Percentiles rank a stretch among this genome's conserved stretches.
phyloP scores from a whole-genome alignment of 2,113 vertebrate genomes.

The Daphoenositta chrysoptera region DNA sequence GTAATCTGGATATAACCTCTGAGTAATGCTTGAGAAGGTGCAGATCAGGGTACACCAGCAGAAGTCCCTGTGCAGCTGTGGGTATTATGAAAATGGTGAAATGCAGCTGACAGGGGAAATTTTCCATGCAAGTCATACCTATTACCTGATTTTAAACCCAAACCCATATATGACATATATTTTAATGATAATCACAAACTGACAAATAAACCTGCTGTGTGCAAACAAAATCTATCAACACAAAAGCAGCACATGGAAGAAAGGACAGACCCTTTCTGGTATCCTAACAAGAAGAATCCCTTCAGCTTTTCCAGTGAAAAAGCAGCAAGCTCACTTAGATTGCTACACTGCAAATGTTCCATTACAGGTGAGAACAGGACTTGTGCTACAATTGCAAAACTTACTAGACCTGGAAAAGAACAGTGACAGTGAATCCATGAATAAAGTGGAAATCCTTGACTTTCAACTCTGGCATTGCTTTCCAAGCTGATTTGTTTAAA shows the following conservation, averaged over 20 bases:
- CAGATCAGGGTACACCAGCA: neutral
- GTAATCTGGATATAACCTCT: neutral
- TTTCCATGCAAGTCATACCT: neutral
- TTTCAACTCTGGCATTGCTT: neutral
- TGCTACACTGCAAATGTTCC: neutral
- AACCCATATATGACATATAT: accelerated
- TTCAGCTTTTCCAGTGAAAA: neutral
- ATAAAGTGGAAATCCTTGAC: neutral
- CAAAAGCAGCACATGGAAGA: neutral
- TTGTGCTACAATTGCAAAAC: neutral
- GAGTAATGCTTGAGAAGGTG: accelerated
- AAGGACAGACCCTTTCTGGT: neutral
- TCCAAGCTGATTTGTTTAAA: neutral
- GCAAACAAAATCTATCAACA: neutral
- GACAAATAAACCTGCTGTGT: neutral
- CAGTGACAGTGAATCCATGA: neutral
- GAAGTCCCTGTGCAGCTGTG: neutral
- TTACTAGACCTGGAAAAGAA: neutral
- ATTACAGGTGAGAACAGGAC: neutral
- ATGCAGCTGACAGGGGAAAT: accelerated
- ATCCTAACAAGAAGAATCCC: neutral
- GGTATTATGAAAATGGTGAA: neutral
- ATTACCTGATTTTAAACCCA: neutral
- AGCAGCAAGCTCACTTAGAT: neutral
- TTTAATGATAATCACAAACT: neutral